Conservation (phyloP, 2,113 vertebrate species). For the Bufo bufo region DNA sequence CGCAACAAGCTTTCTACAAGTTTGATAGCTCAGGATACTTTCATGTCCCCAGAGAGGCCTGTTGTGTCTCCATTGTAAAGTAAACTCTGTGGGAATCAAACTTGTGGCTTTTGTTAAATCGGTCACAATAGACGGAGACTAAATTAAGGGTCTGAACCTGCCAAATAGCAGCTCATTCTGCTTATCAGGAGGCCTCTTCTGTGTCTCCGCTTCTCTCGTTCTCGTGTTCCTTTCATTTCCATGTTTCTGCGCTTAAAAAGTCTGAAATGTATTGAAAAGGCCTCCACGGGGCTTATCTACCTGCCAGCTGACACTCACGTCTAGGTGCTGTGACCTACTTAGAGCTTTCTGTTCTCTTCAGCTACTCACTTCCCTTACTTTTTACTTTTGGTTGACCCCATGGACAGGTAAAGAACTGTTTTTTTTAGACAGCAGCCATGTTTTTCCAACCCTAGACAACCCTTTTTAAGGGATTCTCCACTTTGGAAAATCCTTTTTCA, state of each 20-base stretch:
- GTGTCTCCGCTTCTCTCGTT: conserved; percentile 42
- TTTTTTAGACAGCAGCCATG: too few species aligned
- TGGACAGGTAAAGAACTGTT: too few species aligned
- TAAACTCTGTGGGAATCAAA: conserved; percentile 70
- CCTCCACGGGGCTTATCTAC: background rate
- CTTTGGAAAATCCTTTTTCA: too few species aligned
- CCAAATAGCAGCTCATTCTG: conserved; percentile 28
- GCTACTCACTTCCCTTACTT: background rate
- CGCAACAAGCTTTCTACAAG: conserved; percentile 70
- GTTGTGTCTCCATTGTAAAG: conserved; percentile 68
- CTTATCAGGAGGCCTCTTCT: conserved; percentile 26
- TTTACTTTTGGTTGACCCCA: too few species aligned
- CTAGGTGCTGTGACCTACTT: conserved; percentile 25
- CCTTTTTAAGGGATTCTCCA: too few species aligned
- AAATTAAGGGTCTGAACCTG: conserved; percentile 44
- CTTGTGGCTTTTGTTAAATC: conserved; percentile 46
- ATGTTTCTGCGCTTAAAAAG: conserved; percentile 42
- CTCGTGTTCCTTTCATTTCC: background rate
- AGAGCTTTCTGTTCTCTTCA: background rate
- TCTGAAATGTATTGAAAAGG: conserved; percentile 4
- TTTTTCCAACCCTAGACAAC: too few species aligned
- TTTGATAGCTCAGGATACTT: conserved; percentile 71
- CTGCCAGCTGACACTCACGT: background rate
- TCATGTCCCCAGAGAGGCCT: conserved; percentile 72
- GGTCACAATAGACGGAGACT: conserved; percentile 61